phyloP scores from a whole-genome alignment of 2,888 invertebrate genomes.

The Reticulitermes lucifugus region DNA sequence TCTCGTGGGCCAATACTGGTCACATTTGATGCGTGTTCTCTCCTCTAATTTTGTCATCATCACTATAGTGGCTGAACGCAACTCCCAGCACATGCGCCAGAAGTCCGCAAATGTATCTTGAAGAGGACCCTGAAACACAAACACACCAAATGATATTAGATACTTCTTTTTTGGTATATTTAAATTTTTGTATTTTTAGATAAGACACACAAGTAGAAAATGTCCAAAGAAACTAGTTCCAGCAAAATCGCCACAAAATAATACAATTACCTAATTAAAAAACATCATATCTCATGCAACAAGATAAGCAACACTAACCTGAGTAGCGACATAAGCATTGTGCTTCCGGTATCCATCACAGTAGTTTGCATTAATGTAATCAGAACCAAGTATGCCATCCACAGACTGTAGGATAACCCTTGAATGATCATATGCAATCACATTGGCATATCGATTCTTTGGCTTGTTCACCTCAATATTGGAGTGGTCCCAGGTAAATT shows the following conservation, averaged over 20 bases:
- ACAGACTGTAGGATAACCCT: constrained; percentile 92
- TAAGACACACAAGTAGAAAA: no score
- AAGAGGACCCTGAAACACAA: constrained; percentile 83
- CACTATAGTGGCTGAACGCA: constrained; percentile 92
- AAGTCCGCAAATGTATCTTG: constrained; percentile 98
- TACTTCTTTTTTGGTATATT: no score
- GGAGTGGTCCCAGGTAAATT: constrained; percentile 99
- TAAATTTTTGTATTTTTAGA: no score
- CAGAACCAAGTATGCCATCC: constrained; percentile 90
- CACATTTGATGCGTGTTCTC: constrained; percentile 94
- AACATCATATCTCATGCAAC: no score
- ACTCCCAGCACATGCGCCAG: constrained; percentile 99
- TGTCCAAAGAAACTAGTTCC: no score
- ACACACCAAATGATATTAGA: background rate
- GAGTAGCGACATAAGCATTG: constrained; percentile 98
- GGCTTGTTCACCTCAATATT: constrained; percentile 98
- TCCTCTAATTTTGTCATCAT: constrained; percentile 99
- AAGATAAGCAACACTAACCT: constrained; percentile 60
- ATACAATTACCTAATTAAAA: no score
- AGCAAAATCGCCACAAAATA: no score
- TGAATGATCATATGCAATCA: constrained; percentile 98
- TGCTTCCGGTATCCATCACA: constrained; percentile 99
- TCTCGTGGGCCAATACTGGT: constrained; percentile 97
- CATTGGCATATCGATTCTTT: constrained; percentile 99
- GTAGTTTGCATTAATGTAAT: constrained; percentile 99